Conservation (phyloP, 1,140 invertebrate species). For the Centruroides sculpturatus region DNA sequence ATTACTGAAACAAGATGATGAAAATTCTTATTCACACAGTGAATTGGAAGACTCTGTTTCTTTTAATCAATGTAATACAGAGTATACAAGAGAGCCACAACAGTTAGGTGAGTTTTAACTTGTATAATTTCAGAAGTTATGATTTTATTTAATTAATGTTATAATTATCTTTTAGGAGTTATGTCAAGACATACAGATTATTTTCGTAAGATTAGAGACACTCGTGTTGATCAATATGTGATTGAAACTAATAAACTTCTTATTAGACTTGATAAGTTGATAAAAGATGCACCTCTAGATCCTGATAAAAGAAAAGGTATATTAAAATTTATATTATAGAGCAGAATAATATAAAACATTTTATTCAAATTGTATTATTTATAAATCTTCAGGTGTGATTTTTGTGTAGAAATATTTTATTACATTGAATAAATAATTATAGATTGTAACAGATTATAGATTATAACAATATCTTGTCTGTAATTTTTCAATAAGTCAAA, state of each 20-base stretch:
- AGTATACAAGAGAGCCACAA: no score
- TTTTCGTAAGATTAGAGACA: slow-evolving; percentile 58
- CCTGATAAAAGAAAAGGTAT: slow-evolving; percentile 63
- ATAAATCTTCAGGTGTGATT: no score
- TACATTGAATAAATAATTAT: no score
- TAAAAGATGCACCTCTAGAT: slow-evolving; percentile 64
- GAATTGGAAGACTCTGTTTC: background rate
- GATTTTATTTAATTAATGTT: background rate
- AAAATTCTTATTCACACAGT: slow-evolving; percentile 5
- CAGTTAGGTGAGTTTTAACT: no score
- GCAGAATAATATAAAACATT: no score
- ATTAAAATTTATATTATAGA: background rate
- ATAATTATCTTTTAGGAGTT: slow-evolving; percentile 35
- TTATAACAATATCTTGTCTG: no score
- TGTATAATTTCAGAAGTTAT: no score
- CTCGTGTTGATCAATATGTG: slow-evolving; percentile 67
- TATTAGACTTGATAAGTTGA: slow-evolving; percentile 81
- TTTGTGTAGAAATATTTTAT: no score
- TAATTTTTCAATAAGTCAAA: no score
- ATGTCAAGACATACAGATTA: slow-evolving; percentile 52
- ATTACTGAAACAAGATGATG: background rate
- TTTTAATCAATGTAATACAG: no score
- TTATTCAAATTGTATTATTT: no score
- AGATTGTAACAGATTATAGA: no score
- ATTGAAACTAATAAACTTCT: slow-evolving; percentile 91